Evolutionary conservation across 2,797 vertebrate species (phyloP).

Genomic region (Babyrousa celebensis): DNA sequence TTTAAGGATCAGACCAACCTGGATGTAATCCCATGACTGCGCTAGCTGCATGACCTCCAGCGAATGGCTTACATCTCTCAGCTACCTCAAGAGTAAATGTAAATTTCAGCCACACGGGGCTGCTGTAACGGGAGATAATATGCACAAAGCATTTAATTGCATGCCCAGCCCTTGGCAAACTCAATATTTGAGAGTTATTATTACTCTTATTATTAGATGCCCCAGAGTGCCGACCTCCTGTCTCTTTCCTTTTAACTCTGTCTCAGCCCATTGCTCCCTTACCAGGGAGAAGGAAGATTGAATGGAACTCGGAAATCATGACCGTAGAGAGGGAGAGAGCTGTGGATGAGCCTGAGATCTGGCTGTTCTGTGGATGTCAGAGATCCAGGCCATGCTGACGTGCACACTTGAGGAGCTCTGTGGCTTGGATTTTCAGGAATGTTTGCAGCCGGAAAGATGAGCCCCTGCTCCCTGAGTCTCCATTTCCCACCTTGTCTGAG

Average conservation of each 20-base stretch:
- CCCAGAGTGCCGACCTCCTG: neutral
- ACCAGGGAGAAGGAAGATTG: neutral
- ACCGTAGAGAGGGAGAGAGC: neutral
- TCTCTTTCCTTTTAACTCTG: slow-evolving; percentile 50
- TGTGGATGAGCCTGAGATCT: neutral
- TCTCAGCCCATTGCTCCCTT: slow-evolving; percentile 5
- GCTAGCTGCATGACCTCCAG: neutral
- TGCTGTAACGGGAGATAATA: neutral
- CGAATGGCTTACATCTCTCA: neutral
- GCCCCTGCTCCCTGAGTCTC: neutral
- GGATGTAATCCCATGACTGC: neutral
- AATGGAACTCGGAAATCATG: neutral
- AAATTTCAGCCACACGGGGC: neutral
- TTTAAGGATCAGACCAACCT: neutral
- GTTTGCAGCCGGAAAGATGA: neutral
- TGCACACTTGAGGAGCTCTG: neutral
- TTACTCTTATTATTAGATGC: neutral
- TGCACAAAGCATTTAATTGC: neutral
- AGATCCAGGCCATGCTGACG: neutral
- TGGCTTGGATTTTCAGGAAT: neutral
- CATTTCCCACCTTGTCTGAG: slow-evolving; percentile 13
- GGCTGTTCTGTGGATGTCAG: neutral
- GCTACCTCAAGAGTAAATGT: neutral
- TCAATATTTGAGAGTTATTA: neutral
- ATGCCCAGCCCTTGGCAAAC: neutral